Evolutionary conservation across 1,140 invertebrate species (phyloP), one percentile per base, ranked within the genome.

Genomic region (Drosophila ogumai): DNA sequence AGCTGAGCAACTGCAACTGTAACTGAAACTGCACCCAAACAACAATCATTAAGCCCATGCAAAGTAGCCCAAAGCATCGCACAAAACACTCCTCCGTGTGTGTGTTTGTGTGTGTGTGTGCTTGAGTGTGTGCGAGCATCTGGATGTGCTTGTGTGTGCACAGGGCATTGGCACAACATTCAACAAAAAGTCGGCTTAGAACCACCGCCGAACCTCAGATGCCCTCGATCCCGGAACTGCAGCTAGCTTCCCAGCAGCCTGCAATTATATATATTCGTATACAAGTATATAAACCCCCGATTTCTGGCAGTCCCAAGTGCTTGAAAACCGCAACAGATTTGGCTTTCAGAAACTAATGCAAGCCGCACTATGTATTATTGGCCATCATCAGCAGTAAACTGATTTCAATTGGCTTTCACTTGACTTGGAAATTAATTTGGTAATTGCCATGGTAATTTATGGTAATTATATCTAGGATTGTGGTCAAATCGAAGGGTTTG

Each of bases 1-100:
- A 17, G 59, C 17, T 49, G 56, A 60, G 79, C 63, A 71, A 64
- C 60, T 19, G 65, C 44, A 82, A 71, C 43, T 61, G 82, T 56
- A 78, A 81, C 78, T 82, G 82, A 75, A 75, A 80, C 84, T 87
- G 84, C 75, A 67, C 66, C 79, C 82, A 88, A 88, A 86, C 75
- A 86, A 82, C 82, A 82, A 88, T 79, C 71, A 72, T 86, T 82
- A 86, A 82, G 82, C 84, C 59, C 59, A 61, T 80, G 76, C 77
- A 69, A 87, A 87, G 82, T 88, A 78, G 84, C 80, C 76, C 52
- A 66, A 56, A 79, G 84, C 72, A 82, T 64, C 54, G 58, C 52
- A 67, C 31, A 79, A 38, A 55, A 74, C 54, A 69, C 31, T 55
- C 47, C 47, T 68, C 17, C 5, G 22, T 13, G 25, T 59, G 12